Evolutionary conservation across 1,140 invertebrate species (phyloP).

Genomic region (Bicyclus anynana): DNA sequence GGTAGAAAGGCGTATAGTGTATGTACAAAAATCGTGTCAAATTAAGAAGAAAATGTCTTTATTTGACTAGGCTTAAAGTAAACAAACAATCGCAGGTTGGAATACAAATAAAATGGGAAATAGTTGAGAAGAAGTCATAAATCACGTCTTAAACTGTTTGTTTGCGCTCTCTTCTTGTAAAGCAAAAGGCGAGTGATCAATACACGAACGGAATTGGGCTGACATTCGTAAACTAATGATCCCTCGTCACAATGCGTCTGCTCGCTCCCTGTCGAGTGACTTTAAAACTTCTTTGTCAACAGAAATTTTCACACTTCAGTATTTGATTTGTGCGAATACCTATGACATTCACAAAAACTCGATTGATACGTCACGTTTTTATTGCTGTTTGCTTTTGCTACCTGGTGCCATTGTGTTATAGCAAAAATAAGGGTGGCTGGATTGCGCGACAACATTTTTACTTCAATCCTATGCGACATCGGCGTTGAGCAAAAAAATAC

Average conservation of each 20-base stretch:
- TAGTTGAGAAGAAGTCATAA: constrained; percentile 45
- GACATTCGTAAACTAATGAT: constrained; percentile 71
- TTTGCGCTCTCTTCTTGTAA: constrained; percentile 59
- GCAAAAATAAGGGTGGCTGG: constrained; percentile 45
- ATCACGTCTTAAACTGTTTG: constrained; percentile 61
- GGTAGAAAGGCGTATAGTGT: too few relatives aligned
- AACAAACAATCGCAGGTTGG: constrained; percentile 37
- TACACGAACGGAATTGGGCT: constrained; percentile 47
- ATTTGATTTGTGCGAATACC: constrained; percentile 73
- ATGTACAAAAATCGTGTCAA: too few relatives aligned
- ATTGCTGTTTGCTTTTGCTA: constrained; percentile 70
- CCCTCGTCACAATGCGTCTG: constrained; percentile 47
- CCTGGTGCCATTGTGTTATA: constrained; percentile 59
- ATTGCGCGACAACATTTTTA: constrained; percentile 7
- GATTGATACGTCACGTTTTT: constrained; percentile 74
- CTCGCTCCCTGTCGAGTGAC: constrained; percentile 53
- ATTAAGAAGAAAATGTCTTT: too few relatives aligned
- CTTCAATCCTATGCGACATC: not conserved
- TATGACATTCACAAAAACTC: constrained; percentile 57
- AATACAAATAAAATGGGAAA: constrained; percentile 41
- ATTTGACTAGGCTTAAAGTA: not conserved
- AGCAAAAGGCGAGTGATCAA: constrained; percentile 48
- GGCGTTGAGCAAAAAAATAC: not conserved
- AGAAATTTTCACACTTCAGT: constrained; percentile 72
- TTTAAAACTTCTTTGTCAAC: constrained; percentile 55